phyloP scores from a whole-genome alignment of 2,113 vertebrate genomes.

The Cynopterus brachyotis region DNA sequence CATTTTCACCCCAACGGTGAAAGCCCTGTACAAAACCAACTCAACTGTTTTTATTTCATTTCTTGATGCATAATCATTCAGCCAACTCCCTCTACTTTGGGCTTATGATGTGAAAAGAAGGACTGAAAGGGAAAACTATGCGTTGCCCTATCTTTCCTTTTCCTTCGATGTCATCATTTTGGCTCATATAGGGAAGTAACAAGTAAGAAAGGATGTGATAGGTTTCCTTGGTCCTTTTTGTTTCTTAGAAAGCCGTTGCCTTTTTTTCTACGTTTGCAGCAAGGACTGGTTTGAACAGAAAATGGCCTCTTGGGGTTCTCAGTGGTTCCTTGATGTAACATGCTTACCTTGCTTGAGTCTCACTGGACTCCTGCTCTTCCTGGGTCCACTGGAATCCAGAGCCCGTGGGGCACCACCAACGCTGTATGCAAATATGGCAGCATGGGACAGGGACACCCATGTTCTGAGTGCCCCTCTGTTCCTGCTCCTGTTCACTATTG shows the following conservation, averaged over 20 bases:
- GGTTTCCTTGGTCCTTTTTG: background rate
- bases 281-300: background rate
- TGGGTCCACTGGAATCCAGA: rapidly evolving
- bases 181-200: rapidly evolving
- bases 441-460: background rate
- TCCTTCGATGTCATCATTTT: background rate
- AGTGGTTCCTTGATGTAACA: rapidly evolving
- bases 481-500: rapidly evolving
- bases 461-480: background rate
- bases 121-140: background rate
- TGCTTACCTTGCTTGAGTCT: background rate
- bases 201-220: background rate
- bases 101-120: background rate
- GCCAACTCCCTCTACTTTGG: background rate
- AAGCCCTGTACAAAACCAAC: background rate
- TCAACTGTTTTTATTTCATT: background rate
- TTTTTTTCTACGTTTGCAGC: background rate
- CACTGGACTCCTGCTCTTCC: background rate
- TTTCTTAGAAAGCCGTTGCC: background rate
- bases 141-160: background rate
- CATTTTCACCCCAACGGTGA: background rate
- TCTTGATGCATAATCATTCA: rapidly evolving
- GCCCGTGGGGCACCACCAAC: rapidly evolving
- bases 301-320: rapidly evolving
- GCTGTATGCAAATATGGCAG: rapidly evolving